These are phyloP conservation scores for Rhabdophis nuchalis DNA, from an alignment of 2,797 vertebrate genomes.

Conservation along the genomic window DNA sequence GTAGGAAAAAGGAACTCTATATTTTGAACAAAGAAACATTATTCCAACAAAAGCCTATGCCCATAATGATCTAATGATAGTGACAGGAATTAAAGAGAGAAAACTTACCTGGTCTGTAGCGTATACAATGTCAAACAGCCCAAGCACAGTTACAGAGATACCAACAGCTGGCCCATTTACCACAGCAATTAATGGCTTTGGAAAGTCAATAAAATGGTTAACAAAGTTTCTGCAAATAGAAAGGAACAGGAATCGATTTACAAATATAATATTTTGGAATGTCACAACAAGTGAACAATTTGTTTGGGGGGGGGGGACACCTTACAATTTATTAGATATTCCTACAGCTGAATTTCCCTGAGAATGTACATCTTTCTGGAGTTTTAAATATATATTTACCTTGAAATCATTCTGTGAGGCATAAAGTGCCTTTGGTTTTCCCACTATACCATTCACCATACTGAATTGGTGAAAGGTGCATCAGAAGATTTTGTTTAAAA, in stretches of 20 bases:
- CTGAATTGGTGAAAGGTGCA: background rate
- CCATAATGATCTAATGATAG: background rate
- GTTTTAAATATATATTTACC: background rate
- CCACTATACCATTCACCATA: background rate
- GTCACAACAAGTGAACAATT: background rate
- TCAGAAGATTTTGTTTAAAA: background rate
- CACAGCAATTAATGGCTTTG: slow-evolving; percentile 86
- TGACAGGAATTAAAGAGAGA: background rate
- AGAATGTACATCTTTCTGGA: background rate
- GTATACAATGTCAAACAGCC: slow-evolving; percentile 86
- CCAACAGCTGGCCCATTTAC: slow-evolving; percentile 92
- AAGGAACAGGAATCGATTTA: slow-evolving; percentile 6
- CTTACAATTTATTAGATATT: background rate
- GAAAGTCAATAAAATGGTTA: slow-evolving; percentile 86
- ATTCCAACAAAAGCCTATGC: background rate
- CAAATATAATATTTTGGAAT: background rate
- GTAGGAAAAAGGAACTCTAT: background rate
- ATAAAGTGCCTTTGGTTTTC: background rate
- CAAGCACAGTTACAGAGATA: slow-evolving; percentile 81
- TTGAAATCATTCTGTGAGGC: background rate
- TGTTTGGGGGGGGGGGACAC: background rate
- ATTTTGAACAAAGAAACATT: background rate
- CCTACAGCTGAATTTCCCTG: background rate
- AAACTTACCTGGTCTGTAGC: slow-evolving; percentile 79
- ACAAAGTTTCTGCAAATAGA: slow-evolving; percentile 77